Evolutionary conservation across 2,888 invertebrate genomes (phyloP), one percentile per base, ranked within the genome.

Genomic region (Drosophila basisetae): DNA sequence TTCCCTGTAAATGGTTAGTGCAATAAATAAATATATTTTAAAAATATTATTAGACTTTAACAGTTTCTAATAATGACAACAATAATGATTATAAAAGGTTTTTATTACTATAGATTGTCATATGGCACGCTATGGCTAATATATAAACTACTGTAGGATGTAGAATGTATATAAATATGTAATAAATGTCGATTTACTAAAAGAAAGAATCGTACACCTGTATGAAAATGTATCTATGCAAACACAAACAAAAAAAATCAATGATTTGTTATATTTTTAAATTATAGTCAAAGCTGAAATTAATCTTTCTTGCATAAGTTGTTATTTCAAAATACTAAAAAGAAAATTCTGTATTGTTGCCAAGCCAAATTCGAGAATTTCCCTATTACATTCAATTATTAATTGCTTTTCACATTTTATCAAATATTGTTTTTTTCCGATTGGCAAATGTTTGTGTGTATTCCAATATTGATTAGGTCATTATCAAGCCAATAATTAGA

Each of bases 401-500:
- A 55, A 75, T 54, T 63, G 47, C 7, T 13, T 54, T 54, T 60
- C 62, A 55, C 64, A 41, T 64, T 64, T 61, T 22, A 54, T 66
- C 37, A 41, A 30, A 28, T 16, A 58, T 25, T 43, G 6, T 31
- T 28, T n/a, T 28, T 2, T 39, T 7, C 25, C 5, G 18, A 30
- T 25, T 25, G 31, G n/a, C 33, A 30, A 56, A n/a, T 47, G 18
- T 33, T 22, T 49, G 33, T 47, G 22, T 41, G 31, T 62, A 25
- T 18, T 31, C 11, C 9, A 52, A 52, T 25, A 58, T 66, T 73
- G 79, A 89, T 84, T 76, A 73, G 72, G 62, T 49, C 60, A 73
- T 73, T 80, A 90, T 88, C 73, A 52, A 56, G n/a, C 35, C 56
- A 52, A 86, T 70, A 73, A 79, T 79, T 71, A 72, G 64, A 64